Conservation (phyloP, 2,797 vertebrate species). For the Fistularia commersonii region DNA sequence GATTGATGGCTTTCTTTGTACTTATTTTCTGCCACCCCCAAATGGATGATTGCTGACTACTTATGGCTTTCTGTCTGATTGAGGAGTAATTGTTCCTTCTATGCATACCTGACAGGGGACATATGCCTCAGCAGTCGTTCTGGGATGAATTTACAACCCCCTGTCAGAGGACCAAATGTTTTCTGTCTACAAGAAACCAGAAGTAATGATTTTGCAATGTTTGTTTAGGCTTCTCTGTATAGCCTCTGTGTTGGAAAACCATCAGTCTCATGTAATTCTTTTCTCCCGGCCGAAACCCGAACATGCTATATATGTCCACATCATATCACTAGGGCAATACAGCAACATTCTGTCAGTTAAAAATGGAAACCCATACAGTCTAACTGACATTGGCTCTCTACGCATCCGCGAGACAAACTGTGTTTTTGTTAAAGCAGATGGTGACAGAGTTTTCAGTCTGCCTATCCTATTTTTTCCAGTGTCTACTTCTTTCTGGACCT, state of each 20-base stretch:
- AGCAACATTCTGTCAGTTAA: constrained; percentile 30
- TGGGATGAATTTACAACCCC: constrained; percentile 58
- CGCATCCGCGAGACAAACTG: constrained; percentile 21
- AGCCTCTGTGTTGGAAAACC: constrained; percentile 40
- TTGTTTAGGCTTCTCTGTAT: constrained; percentile 56
- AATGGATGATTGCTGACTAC: constrained; percentile 71
- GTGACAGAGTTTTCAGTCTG: constrained; percentile 5
- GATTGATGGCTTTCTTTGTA: constrained; percentile 74
- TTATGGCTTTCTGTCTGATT: constrained; percentile 65
- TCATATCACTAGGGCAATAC: constrained; percentile 45
- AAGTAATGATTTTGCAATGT: constrained; percentile 67
- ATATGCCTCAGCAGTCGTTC: constrained; percentile 60
- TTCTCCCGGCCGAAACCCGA: constrained; percentile 31
- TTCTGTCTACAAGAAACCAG: constrained; percentile 53
- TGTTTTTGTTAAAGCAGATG: constrained; percentile 37
- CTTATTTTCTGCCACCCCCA: constrained; percentile 72
- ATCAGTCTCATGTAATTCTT: constrained; percentile 28
- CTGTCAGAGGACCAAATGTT: constrained; percentile 56
- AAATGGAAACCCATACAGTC: constrained; percentile 45
- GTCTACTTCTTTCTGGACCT: constrained; percentile 39
- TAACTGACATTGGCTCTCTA: constrained; percentile 23
- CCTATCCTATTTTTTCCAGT: constrained; percentile 24
- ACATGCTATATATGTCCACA: constrained; percentile 54
- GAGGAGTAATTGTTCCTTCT: constrained; percentile 68
- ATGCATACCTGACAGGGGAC: constrained; percentile 68